These are phyloP conservation scores for Gastrophysa polygoni DNA, from an alignment of 2,888 invertebrate species.

Conservation along the genomic window DNA sequence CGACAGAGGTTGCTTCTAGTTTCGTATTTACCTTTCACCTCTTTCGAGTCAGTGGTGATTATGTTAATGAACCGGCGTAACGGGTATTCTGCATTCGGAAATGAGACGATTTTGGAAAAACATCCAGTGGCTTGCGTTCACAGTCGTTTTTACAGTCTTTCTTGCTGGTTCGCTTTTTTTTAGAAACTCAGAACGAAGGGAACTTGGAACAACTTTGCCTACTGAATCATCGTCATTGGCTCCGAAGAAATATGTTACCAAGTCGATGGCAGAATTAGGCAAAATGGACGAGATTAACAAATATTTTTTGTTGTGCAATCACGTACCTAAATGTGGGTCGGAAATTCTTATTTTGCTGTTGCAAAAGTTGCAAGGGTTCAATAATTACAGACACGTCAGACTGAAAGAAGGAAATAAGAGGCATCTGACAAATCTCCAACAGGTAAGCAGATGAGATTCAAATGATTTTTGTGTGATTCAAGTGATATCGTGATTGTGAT, in stretches of 20 bases:
- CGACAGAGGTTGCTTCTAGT: neutral
- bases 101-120: conserved; percentile 7
- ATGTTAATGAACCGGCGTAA: neutral
- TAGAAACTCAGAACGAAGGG: conserved; percentile 20
- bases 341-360: conserved; percentile 65
- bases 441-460: too few species aligned
- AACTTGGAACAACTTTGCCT: conserved; percentile 21
- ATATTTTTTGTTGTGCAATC: conserved; percentile 65
- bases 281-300: conserved; percentile 59
- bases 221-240: conserved; percentile 38
- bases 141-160: conserved; percentile 10
- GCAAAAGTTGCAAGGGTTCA: conserved; percentile 64
- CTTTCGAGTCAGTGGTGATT: neutral
- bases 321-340: conserved; percentile 66
- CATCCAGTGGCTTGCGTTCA: conserved; percentile 12
- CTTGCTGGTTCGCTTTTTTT: conserved; percentile 37
- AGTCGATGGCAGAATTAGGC: conserved; percentile 61
- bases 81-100: neutral
- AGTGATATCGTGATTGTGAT: too few species aligned
- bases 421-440: conserved; percentile 51
- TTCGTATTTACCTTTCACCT: conserved; percentile 11
- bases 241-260: conserved; percentile 58
- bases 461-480: neutral
- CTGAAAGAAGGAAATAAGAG: conserved; percentile 53
- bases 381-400: conserved; percentile 65